Base-by-base conservation (phyloP, 2,113 vertebrate genomes). In the Poeciliopsis retropinna region DNA sequence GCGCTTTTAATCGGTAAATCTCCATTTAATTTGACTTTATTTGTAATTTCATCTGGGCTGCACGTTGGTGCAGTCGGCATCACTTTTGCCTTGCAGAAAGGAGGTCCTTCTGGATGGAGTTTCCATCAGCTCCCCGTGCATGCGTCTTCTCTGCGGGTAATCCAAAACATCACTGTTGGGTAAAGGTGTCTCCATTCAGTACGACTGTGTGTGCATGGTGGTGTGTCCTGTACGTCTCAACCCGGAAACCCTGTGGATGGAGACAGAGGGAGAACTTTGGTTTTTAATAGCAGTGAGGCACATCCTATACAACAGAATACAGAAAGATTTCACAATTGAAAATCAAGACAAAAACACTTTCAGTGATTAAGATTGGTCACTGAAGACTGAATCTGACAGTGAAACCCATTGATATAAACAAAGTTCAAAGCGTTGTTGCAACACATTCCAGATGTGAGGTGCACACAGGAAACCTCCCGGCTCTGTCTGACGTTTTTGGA, bases 1-100 rank as follows among this genome's bases (percentile, higher is more conserved):
- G 72, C 22, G 95, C 93, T 25, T 92, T 91, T 70, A 88, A 92
- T 60, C 92, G 92, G 93, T 94, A 67, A 72, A 4, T 8, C 64
- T 4, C 19, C 10, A 47, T 61, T 62, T n/a, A 10, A 57, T 54
- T 9, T 54, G 9, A 57, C 17, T n/a, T 57, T 57, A 25, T 57
- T 57, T 10, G 25, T n/a, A 10, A 7, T 22, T 54, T 9, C 17
- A 41, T 41, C 39, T 41, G 14, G 39, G 39, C 39, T 41, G 14
- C 39, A 41, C 4, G 13, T 2, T 41, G 12, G 13, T 41, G 14
- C 39, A 14, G 39, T 41, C 14, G 0, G 39, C 14, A 41, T 13
- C 39, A 15, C 39, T 41, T 41, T 41, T 41, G 39, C 14, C 14
- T 41, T 41, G 39, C 39, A 41, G 39, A 41, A 41, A 41, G 39